Base-by-base conservation (phyloP, 2,113 vertebrate genomes). In the Gnathonemus echidnorhynchus region DNA sequence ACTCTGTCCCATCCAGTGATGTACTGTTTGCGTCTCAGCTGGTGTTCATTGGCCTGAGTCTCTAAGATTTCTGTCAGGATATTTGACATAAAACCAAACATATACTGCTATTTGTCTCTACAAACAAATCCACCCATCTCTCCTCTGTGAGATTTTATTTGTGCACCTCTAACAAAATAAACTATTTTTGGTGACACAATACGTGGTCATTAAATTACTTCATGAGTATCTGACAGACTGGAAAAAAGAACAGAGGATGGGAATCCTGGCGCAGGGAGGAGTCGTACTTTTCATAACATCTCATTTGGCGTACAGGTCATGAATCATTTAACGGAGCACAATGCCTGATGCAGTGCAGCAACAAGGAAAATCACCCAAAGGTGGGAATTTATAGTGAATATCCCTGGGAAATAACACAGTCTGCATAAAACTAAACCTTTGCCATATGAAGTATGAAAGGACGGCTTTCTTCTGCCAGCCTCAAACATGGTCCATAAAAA, bases 291-390 rank as follows among this genome's bases (percentile, higher is more conserved):
- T 49, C 1, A 2, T 86, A 49, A 86, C 13, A 31, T 50, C 48
- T 86, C 46, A 49, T 31, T 86, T 49, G 15, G 74, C 31, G 17
- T 86, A 6, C 3, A 13, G 84, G 21, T 49, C n/a, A 50, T 86
- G 84, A 86, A 86, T 86, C n/a, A 86, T 27, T 49, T 48, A 86
- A 86, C 84, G 31, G 45, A 49, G 84, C 21, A 49, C 48, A 86
- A 86, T 27, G n/a, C 4, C 2, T 50, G 48, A 48, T 48, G 83
- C 46, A 46, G 83, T 5, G 46, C 7, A n/a, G 45, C 39, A 48
- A 21, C 17, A 85, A 48, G 83, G 46, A 85, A 21, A 85, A 24
- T 85, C 39, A n/a, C 84, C 45, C 48, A 86, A 50, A 27, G 84
- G 45, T 49, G 45, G 46, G 7, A 86, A 86, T 48, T 86, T 50